Conservation (phyloP, 2,888 invertebrate genomes). For the Thysanoteuthis rhombus region DNA sequence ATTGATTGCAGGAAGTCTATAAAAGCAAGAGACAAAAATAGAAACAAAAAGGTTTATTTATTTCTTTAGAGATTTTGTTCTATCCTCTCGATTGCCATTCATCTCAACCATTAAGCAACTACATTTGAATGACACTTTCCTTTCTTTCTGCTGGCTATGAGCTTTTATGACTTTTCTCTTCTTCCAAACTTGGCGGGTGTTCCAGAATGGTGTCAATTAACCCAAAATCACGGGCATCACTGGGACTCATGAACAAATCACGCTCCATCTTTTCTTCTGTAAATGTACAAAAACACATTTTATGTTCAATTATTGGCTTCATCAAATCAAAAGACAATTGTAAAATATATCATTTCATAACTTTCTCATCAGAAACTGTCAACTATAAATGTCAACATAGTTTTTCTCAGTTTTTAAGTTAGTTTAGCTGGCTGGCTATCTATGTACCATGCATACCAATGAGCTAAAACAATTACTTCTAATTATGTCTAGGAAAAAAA, state of each 20-base stretch:
- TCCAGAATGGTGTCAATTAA: slow-evolving; percentile 92
- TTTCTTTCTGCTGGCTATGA: background rate
- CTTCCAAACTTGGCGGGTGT: slow-evolving; percentile 74
- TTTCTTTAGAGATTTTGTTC: too few relatives aligned
- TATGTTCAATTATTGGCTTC: background rate
- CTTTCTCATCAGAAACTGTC: too few relatives aligned
- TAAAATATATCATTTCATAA: background rate
- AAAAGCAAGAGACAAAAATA: too few relatives aligned
- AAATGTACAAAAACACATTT: slow-evolving; percentile 40
- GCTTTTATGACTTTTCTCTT: background rate
- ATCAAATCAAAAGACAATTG: background rate
- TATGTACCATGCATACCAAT: too few relatives aligned
- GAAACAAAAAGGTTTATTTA: too few relatives aligned
- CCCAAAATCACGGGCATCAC: slow-evolving; percentile 90
- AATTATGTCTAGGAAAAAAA: too few relatives aligned
- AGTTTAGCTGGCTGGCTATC: background rate
- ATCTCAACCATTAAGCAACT: background rate
- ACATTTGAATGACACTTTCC: background rate
- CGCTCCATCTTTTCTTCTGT: slow-evolving; percentile 85
- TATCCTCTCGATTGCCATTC: too few relatives aligned
- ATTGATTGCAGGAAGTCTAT: too few relatives aligned
- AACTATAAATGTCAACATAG: too few relatives aligned
- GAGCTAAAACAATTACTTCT: too few relatives aligned
- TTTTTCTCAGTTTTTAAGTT: too few relatives aligned
- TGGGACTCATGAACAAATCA: slow-evolving; percentile 92